Conservation (phyloP, 2,113 vertebrate species). For the Labrus mixtus region DNA sequence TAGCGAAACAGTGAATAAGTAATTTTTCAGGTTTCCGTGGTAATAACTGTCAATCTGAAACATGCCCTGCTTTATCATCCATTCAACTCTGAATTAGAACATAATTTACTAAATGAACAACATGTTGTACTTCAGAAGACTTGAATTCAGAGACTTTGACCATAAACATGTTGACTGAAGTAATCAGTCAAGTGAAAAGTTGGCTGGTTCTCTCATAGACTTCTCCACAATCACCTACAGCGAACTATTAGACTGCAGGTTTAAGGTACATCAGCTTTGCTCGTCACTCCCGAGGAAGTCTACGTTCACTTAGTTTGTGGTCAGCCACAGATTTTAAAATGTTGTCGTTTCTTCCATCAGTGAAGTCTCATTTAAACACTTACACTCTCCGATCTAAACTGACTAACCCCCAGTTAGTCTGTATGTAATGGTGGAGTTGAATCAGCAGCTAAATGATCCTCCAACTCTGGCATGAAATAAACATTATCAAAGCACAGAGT, state of each 20-base stretch:
- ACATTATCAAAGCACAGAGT: conserved; percentile 8
- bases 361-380: neutral
- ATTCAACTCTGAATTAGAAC: no score
- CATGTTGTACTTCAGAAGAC: no score
- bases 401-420: neutral
- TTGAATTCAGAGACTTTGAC: no score
- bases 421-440: conserved; percentile 9
- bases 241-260: neutral
- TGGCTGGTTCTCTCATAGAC: neutral
- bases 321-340: no score
- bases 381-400: no score
- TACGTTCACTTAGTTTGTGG: neutral
- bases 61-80: no score
- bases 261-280: neutral
- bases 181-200: neutral
- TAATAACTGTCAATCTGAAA: no score
- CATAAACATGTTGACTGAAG: no score
- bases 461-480: neutral
- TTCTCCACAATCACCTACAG: neutral
- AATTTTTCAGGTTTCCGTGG: no score
- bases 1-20: no score
- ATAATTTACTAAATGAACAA: no score
- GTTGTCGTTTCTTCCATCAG: neutral
- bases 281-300: neutral
- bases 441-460: neutral